phyloP scores from a whole-genome alignment of 2,888 invertebrate species.

The Synanthedon formicaeformis region DNA sequence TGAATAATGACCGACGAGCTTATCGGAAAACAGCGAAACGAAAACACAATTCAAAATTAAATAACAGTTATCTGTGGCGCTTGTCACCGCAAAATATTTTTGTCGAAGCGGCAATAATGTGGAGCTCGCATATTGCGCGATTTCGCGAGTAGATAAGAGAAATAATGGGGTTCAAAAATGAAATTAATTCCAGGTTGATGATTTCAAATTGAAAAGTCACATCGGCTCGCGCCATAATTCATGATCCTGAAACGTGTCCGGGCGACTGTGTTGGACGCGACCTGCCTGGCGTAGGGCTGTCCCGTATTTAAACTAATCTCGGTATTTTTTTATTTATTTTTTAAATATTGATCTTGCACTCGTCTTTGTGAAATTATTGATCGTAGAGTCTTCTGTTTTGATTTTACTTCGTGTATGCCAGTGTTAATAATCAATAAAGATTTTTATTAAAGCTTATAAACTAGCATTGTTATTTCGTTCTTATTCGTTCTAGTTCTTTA shows the following conservation, averaged over 20 bases:
- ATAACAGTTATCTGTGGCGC: slow-evolving; percentile 29
- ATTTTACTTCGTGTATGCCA: too few relatives aligned
- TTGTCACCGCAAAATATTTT: slow-evolving; percentile 56
- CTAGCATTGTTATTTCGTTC: too few relatives aligned
- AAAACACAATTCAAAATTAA: slow-evolving; percentile 34
- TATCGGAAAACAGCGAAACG: slow-evolving; percentile 27
- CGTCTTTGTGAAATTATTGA: too few relatives aligned
- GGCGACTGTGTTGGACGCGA: slow-evolving; percentile 58
- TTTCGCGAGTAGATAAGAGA: slow-evolving; percentile 64
- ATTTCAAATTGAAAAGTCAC: slow-evolving; percentile 73
- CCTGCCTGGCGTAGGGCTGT: slow-evolving; percentile 41
- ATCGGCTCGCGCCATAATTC: slow-evolving; percentile 70
- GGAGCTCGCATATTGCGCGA: slow-evolving; percentile 66
- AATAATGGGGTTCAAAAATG: slow-evolving; percentile 71
- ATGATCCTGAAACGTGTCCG: slow-evolving; percentile 70
- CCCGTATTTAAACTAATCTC: slow-evolving; percentile 20
- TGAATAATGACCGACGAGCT: background rate
- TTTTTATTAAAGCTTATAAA: too few relatives aligned
- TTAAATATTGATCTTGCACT: too few relatives aligned
- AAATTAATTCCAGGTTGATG: slow-evolving; percentile 72
- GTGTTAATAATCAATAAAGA: too few relatives aligned
- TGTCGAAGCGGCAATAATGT: slow-evolving; percentile 57
- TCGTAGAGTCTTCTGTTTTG: too few relatives aligned
- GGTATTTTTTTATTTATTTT: slow-evolving; percentile 25
- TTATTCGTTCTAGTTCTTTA: too few relatives aligned